Evolutionary conservation across 1,140 invertebrate genomes (phyloP), one percentile per base, ranked within the genome.

Genomic region (Camponotus pennsylvanicus): DNA sequence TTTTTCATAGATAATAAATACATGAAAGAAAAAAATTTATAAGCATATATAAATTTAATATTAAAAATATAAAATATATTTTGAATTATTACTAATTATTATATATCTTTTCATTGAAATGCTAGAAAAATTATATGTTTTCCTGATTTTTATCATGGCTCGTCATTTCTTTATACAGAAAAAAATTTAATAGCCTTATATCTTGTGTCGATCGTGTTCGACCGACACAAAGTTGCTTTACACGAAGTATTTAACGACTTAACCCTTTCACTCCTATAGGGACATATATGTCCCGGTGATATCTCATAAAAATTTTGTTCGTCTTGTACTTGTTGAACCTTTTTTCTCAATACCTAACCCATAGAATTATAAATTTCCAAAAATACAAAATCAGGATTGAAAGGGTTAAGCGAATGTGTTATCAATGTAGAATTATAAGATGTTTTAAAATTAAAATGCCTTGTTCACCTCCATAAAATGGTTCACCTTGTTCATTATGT

Each of bases 371-470:
- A 21, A 21, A 21, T 21, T 21, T 21, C 21, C 21, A 21, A 21
- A 21, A 21, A 21, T 21, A 21, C 21, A 21, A 21, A 21, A 21
- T 21, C 21, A 21, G 21, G 21, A 21, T 0, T 21, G 21, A 21
- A 21, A 21, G 21, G 21, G 21, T 0, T 21, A 27, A 57, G 32
- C 15, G 27, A 73, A 73, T 52, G 3, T 2, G 37, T 76, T 76
- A 40, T 59, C 34, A 76, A 59, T 32, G 13, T 52, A 34, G 32
- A 32, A 8, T 9, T 18, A 32, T 75, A 37, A 37, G n/a, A 4
- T 61, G 18, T 76, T 57, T 76, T 61, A 32, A 76, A 76, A 76
- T 15, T 61, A 76, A 59, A 9, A 42, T 21, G 4, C 7, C 13
- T 6, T 7, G 15, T 64, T 52, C 5, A 5, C 15, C 13, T 52